Conservation (phyloP, 2,888 invertebrate genomes). For the Drosophila formosana region DNA sequence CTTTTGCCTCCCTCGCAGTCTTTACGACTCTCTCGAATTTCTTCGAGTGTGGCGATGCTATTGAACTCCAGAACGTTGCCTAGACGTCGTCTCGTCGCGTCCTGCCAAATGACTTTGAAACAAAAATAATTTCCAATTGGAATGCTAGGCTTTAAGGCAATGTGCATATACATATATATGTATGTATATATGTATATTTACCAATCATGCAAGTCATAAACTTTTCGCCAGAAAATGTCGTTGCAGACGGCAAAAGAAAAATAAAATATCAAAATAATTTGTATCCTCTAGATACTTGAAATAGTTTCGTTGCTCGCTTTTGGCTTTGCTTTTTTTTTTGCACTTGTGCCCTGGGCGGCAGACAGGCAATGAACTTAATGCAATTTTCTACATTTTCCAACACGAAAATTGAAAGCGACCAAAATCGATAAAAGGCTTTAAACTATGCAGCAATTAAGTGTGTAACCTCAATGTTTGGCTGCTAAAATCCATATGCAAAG, state of each 20-base stretch:
- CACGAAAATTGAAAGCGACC: constrained; percentile 34
- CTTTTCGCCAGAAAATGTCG: constrained; percentile 53
- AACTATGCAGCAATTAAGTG: constrained; percentile 57
- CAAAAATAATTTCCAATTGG: constrained; percentile 56
- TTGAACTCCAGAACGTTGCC: constrained; percentile 56
- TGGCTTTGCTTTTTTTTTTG: not conserved
- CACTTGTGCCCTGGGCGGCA: constrained; percentile 10
- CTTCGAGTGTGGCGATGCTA: constrained; percentile 49
- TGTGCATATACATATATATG: not conserved
- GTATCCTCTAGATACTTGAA: constrained; percentile 54
- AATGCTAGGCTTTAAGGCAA: constrained; percentile 36
- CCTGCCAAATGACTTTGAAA: constrained; percentile 67
- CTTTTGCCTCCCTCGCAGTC: constrained; percentile 15
- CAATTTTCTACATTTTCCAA: constrained; percentile 45
- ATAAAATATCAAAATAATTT: constrained; percentile 32
- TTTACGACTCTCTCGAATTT: constrained; percentile 60
- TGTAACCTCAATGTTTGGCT: constrained; percentile 47
- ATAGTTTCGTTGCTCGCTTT: constrained; percentile 40
- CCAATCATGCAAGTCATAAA: constrained; percentile 55
- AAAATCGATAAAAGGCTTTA: constrained; percentile 59
- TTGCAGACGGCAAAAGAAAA: constrained; percentile 40
- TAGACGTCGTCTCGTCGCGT: constrained; percentile 51
- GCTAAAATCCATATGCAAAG: constrained; percentile 35
- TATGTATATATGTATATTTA: not conserved
- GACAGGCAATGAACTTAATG: constrained; percentile 56